A percentile compares a stretch with the other conserved stretches of the same genome.
These are phyloP conservation scores for Calycopis cecrops DNA, from an alignment of 1,140 invertebrate genomes.

Conservation along the genomic window DNA sequence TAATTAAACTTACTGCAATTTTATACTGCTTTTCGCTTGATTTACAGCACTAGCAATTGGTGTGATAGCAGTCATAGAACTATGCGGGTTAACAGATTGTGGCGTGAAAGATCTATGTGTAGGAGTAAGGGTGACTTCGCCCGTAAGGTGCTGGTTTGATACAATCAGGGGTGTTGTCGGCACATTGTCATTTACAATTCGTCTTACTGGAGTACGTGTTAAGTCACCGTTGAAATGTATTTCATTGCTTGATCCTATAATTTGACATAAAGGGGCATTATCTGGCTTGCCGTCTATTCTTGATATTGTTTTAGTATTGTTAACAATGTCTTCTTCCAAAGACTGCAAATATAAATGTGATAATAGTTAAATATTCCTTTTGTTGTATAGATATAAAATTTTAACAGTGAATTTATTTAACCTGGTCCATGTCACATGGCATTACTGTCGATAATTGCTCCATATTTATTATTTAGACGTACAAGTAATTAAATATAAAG, in stretches of 20 bases:
- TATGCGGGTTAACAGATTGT: conserved; percentile 60
- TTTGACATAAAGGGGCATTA: too few species aligned
- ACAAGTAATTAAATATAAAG: too few species aligned
- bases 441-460: too few species aligned
- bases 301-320: too few species aligned
- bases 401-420: too few species aligned
- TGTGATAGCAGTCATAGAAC: conserved; percentile 56
- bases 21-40: conserved; percentile 69
- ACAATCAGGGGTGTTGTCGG: conserved; percentile 25
- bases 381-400: neutral
- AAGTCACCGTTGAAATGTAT: neutral
- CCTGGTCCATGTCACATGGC: too few species aligned
- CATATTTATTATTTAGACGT: too few species aligned
- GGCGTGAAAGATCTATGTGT: conserved; percentile 54
- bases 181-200: conserved; percentile 18
- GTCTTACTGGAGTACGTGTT: neutral
- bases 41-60: conserved; percentile 65
- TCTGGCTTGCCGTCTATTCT: too few species aligned
- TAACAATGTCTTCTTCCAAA: too few species aligned
- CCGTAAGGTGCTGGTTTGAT: conserved; percentile 33
- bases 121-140: conserved; percentile 55
- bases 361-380: neutral
- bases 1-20: conserved; percentile 67
- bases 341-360: too few species aligned
- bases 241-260: neutral